Percentiles rank a stretch among this genome's conserved stretches.
These are phyloP conservation scores for Platysternon megacephalum DNA, from an alignment of 2,113 vertebrate genomes.

Conservation along the genomic window DNA sequence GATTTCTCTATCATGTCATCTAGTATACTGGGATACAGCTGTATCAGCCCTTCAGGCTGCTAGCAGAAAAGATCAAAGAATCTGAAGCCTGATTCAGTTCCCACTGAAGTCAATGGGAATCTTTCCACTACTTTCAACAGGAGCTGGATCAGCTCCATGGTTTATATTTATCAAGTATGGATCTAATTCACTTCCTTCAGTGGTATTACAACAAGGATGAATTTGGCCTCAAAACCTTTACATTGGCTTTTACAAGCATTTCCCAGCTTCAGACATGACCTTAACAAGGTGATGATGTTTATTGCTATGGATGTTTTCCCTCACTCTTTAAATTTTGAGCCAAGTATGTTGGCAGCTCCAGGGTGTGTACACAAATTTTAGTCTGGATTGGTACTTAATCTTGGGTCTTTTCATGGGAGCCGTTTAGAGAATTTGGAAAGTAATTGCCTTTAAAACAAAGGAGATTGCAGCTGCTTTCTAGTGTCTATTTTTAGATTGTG, in stretches of 20 bases:
- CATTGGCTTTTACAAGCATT: constrained; percentile 14
- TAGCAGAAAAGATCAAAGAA: not conserved
- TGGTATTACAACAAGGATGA: not conserved
- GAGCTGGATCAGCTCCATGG: not conserved
- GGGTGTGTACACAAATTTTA: constrained; percentile 24
- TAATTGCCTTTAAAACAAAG: constrained; percentile 37
- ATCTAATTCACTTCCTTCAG: constrained; percentile 21
- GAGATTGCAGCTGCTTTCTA: constrained; percentile 36
- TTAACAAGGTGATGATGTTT: constrained; percentile 14
- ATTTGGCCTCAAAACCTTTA: constrained; percentile 7
- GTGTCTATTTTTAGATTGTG: constrained; percentile 32
- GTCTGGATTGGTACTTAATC: not conserved
- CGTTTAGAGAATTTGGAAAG: constrained; percentile 42
- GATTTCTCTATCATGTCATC: not conserved
- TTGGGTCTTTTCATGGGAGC: not conserved
- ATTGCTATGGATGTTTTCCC: constrained; percentile 34
- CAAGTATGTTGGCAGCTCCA: constrained; percentile 30
- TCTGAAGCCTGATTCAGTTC: not conserved
- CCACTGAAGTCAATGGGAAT: not conserved
- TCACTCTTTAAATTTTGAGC: not conserved
- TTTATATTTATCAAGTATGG: not conserved
- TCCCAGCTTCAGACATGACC: constrained; percentile 13
- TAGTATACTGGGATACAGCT: not conserved
- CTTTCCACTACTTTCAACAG: not conserved
- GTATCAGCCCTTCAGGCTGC: not conserved